Conservation (phyloP, 2,888 invertebrate species). For the Drosophila recens region DNA sequence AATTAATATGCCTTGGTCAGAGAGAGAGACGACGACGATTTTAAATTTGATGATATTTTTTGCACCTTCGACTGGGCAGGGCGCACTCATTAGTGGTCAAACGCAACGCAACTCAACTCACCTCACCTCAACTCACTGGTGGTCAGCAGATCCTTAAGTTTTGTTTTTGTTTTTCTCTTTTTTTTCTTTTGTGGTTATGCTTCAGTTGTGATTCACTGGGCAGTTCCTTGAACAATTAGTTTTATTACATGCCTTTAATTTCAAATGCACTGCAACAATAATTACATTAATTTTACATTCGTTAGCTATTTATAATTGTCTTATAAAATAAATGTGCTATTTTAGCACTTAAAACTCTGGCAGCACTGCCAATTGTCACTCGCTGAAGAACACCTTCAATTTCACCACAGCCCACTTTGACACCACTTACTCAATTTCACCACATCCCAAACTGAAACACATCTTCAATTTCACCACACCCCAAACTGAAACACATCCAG, state of each 20-base stretch:
- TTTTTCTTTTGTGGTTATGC: slow-evolving; percentile 52
- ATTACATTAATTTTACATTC: background rate
- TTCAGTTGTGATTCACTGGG: slow-evolving; percentile 32
- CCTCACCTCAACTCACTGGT: background rate
- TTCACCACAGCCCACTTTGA: background rate
- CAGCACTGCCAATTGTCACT: too few species aligned
- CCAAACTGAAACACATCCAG: too few species aligned
- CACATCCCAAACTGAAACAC: too few species aligned
- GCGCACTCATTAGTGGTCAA: slow-evolving; percentile 43
- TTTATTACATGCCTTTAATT: background rate
- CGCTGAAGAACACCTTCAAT: too few species aligned
- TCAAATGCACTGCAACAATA: background rate
- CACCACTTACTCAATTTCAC: too few species aligned
- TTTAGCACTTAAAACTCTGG: too few species aligned
- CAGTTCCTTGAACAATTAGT: slow-evolving; percentile 21
- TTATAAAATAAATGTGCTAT: background rate
- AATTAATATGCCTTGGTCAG: slow-evolving; percentile 67
- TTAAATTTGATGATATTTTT: slow-evolving; percentile 62
- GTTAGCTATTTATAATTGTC: background rate
- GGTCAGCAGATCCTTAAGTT: background rate
- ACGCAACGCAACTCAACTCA: too few species aligned
- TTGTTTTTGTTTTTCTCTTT: background rate
- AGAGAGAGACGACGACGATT: background rate
- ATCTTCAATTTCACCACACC: too few species aligned
- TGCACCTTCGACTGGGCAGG: slow-evolving; percentile 62